Conservation (phyloP, 2,113 vertebrate species). For the Actenoides hombroni region DNA sequence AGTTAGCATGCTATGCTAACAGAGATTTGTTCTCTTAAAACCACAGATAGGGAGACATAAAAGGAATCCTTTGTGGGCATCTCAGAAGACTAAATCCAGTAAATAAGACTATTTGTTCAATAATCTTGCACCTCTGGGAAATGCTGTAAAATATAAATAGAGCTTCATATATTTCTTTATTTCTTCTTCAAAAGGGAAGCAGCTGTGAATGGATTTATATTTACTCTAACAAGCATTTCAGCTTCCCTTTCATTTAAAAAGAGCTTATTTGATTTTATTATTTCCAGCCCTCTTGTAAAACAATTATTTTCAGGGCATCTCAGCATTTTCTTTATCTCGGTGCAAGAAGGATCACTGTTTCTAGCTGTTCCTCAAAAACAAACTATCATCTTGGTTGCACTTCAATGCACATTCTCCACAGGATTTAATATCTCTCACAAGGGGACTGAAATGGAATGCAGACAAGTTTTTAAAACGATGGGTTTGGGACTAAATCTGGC, state of each 20-base stretch:
- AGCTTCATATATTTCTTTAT: background rate
- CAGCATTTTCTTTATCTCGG: slow-evolving; percentile 4
- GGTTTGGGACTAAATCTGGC: background rate
- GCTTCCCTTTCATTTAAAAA: slow-evolving; percentile 8
- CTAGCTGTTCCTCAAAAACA: slow-evolving; percentile 41
- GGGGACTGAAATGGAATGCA: background rate
- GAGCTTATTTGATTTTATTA: slow-evolving; percentile 24
- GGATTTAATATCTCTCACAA: background rate
- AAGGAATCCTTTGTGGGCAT: background rate
- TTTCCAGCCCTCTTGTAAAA: slow-evolving; percentile 1
- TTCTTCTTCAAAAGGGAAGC: background rate
- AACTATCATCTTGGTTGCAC: slow-evolving; percentile 26
- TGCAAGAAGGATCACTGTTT: background rate
- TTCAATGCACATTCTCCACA: background rate
- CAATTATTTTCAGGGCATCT: slow-evolving; percentile 3
- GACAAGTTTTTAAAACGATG: background rate
- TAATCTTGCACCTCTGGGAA: background rate
- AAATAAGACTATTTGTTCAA: slow-evolving; percentile 20
- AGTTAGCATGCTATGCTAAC: background rate
- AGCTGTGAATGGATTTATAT: slow-evolving; percentile 4
- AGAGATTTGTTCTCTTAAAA: background rate
- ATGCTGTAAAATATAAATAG: background rate
- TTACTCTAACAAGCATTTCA: slow-evolving; percentile 34
- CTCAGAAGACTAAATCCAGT: background rate
- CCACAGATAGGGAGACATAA: background rate